Base-by-base conservation (phyloP, 1,140 invertebrate genomes). In the Drosophila chauvacae region DNA sequence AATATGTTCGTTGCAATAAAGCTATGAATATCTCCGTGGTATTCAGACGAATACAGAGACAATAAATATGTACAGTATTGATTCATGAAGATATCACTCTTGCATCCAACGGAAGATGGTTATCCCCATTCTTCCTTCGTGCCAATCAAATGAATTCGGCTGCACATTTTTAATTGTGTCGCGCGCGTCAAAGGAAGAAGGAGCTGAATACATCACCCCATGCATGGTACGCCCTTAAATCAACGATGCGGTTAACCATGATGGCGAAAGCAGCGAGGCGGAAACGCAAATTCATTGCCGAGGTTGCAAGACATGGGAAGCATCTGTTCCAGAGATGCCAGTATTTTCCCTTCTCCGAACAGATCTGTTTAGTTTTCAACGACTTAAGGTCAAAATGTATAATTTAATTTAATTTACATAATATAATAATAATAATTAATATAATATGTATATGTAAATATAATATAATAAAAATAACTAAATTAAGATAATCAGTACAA, bases 221-320 rank as follows among this genome's bases (percentile, higher is more conserved):
- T 23, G 62, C 45, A 63, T 18, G 62, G 39, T 23, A 71, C 66
- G 66, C 69, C 69, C 53, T 72, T 71, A 72, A 59, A 71, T 72
- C 66, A 72, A 72, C 66, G 71, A 62, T 62, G 71, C 69, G 71
- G 71, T 53, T 74, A 73, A 74, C 71, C 71, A 73, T 48, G 69
- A 73, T 74, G 69, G 69, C 50, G 41, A 73, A 73, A 51, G 69
- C 57, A 63, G 28, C 71, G 41, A 63, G 48, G 70, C 48, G 71
- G 69, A 74, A 74, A 62, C 71, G 71, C 71, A 72, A 61, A 74
- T 74, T 74, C 71, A 74, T 73, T 74, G 71, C 57, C 41, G 57
- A 47, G 56, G 56, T 39, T 53, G 57, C 47, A 39, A 62, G 57
- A 61, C 42, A 35, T 23, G 68, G 41, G 28, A 44, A 48, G 26